phyloP scores from a whole-genome alignment of 2,113 vertebrate genomes.

The Seriola aureovittata region DNA sequence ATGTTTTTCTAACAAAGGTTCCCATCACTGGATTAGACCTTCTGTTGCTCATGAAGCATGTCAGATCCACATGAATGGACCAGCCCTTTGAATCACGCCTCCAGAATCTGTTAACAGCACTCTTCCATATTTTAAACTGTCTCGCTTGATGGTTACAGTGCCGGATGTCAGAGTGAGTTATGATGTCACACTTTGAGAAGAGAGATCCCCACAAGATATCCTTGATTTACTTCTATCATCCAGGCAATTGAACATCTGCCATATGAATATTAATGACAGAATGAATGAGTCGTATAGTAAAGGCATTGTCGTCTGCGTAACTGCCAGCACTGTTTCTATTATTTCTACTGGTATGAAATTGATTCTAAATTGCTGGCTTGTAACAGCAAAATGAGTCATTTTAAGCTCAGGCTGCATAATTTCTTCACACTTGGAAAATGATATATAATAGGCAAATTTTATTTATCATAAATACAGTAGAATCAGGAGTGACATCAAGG shows the following conservation, averaged over 20 bases:
- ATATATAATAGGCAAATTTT: constrained; percentile 17
- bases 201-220: constrained; percentile 51
- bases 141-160: constrained; percentile 34
- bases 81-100: constrained; percentile 22
- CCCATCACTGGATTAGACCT: constrained; percentile 17
- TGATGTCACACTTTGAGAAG: constrained; percentile 50
- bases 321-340: constrained; percentile 41
- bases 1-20: constrained; percentile 4
- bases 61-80: constrained; percentile 40
- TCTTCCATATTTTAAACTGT: constrained; percentile 51
- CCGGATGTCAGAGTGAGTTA: constrained; percentile 60
- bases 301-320: constrained; percentile 55
- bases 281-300: constrained; percentile 42
- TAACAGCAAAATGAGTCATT: constrained; percentile 51
- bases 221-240: constrained; percentile 58
- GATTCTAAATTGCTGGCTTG: constrained; percentile 51
- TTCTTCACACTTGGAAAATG: constrained; percentile 15
- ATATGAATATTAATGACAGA: constrained; percentile 64
- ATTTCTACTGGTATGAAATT: constrained; percentile 38
- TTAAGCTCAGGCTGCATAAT: constrained; percentile 28
- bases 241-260: constrained; percentile 69
- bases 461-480: constrained; percentile 29
- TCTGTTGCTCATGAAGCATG: constrained; percentile 24
- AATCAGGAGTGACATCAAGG: background rate
- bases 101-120: constrained; percentile 31